Percentiles rank a stretch among this genome's conserved stretches.
These are phyloP conservation scores for Pammene aurita DNA, from an alignment of 2,888 invertebrate species.

Conservation along the genomic window DNA sequence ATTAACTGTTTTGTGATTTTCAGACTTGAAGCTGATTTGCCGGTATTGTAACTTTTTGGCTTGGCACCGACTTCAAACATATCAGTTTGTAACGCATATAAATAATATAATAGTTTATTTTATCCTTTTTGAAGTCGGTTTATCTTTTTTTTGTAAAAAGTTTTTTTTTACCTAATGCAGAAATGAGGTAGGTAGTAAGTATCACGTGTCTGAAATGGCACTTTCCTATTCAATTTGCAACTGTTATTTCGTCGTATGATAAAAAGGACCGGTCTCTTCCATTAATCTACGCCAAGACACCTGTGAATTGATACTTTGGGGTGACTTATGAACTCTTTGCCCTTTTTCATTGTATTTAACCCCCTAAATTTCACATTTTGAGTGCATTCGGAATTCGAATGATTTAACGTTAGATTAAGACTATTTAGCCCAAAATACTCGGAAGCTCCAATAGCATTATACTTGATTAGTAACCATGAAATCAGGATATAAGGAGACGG, in stretches of 20 bases:
- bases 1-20: too few relatives aligned
- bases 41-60: too few relatives aligned
- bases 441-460: not conserved
- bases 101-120: too few relatives aligned
- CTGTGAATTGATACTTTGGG: slow-evolving; percentile 25
- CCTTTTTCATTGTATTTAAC: not conserved
- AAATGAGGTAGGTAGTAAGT: too few relatives aligned
- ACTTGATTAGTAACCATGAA: slow-evolving; percentile 3
- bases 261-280: slow-evolving; percentile 23
- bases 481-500: not conserved
- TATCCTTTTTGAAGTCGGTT: too few relatives aligned
- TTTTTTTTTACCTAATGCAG: too few relatives aligned
- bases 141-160: too few relatives aligned
- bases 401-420: not conserved
- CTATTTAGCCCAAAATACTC: not conserved
- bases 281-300: slow-evolving; percentile 24
- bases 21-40: too few relatives aligned
- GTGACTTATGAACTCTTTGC: slow-evolving; percentile 20
- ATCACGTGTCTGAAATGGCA: slow-evolving; percentile 9
- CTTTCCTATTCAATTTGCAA: slow-evolving; percentile 21
- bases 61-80: too few relatives aligned
- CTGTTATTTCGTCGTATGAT: not conserved
- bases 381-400: not conserved
- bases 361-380: not conserved
- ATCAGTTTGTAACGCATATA: too few relatives aligned